Base-by-base conservation (phyloP, 2,797 vertebrate species). In the Aulostomus chinensis region DNA sequence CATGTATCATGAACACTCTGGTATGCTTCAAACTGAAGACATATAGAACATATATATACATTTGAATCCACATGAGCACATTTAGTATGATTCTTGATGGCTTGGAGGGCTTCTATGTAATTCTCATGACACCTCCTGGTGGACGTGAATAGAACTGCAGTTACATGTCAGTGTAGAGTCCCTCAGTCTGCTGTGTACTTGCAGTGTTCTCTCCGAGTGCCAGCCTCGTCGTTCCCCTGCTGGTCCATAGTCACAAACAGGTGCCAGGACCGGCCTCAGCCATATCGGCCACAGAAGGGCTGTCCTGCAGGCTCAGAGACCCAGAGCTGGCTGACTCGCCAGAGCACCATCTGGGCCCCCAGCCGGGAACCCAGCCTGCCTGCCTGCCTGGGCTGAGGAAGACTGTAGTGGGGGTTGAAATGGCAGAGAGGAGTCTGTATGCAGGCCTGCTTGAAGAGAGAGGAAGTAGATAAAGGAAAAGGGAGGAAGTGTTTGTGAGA, bases 261-360 rank as follows among this genome's bases (percentile, higher is more conserved):
- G 86, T 88, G 86, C 86, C 83, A 88, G 84, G 66, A 78, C 67
- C 55, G 75, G 84, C 85, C 81, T 71, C 16, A 70, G 85, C 85
- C 88, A 92, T 90, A 84, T 91, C 83, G 83, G 88, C 85, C 84
- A 84, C 86, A 90, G 88, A 91, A 88, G 88, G 86, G 76, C 84
- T 47, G 75, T 81, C 86, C 88, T 78, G 87, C 83, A 66, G 79
- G 77, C 84, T 77, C 79, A 50, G 77, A 79, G 82, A 84, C 78
- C 82, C 76, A 80, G 70, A 78, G 76, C 81, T 82, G 82, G 81
- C 83, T 69, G 65, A 67, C 76, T 85, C 60, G 79, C 83, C 73
- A 65, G 74, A 72, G 81, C 54, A 36, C 88, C 88, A 89, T 89
- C 89, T 91, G 90, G 88, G 76, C 73, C 57, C 68, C 58, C 85